Evolutionary conservation across 2,888 invertebrate genomes (phyloP), one percentile per base, ranked within the genome.

Genomic region (Taphrorychus bicolor): DNA sequence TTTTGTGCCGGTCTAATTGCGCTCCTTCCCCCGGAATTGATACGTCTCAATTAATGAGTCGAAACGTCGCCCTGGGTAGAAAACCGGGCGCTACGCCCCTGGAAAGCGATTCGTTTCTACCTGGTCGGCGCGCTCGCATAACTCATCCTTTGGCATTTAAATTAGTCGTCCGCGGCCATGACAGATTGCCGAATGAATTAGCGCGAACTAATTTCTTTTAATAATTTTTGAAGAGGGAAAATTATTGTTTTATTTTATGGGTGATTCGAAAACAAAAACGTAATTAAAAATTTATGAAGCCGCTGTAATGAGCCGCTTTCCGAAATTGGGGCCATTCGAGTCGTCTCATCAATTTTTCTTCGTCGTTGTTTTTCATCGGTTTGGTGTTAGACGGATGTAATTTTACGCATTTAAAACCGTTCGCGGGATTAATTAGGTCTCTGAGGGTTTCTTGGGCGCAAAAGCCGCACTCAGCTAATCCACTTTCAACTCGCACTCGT

Each of bases 211-310:
- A 69, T 69, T 69, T 61, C 65, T 68, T 68, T 68, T 62, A 63
- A 68, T 59, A 68, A 54, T 63, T 61, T 49, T 66, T 68, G 63
- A 63, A 63, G 68, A 63, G 54, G 68, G 68, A 68, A 68, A 68
- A 68, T 68, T 68, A 68, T n/a, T 66, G 59, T 68, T 68, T 68
- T 68, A 68, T 68, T 68, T 68, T 68, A 68, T 59, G 68, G 64
- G 68, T 51, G 63, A 68, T 68, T 56, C 53, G 54, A 56, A 68
- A 68, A 68, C 68, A 68, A 68, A 68, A 68, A 63, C 56, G 68
- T 68, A 68, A 68, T 68, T 68, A 68, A 68, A 59, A 54, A 68
- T 68, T 63, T 68, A 59, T 53, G 63, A 63, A 16, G 40, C 53
- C 52, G 42, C 42, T 21, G n/a, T 32, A 51, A 17, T 54, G 54